These are phyloP conservation scores for Catostomus latipinnis DNA, from an alignment of 2,797 vertebrate species.

Conservation along the genomic window DNA sequence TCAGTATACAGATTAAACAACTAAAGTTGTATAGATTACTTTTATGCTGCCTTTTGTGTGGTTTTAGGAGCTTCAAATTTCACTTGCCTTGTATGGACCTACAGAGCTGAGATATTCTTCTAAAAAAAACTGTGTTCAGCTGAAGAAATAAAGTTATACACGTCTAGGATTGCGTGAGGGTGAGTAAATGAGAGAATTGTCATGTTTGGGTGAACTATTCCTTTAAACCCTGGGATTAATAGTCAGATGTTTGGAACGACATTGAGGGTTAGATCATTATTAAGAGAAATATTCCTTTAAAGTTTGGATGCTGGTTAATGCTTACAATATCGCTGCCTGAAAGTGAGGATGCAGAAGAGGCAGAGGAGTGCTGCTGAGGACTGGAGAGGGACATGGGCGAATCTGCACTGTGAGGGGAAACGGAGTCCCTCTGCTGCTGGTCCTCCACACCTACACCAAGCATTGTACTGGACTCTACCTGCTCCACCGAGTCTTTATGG, in stretches of 20 bases:
- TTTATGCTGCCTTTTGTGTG: too few species aligned
- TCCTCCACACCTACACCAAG: conserved; percentile 71
- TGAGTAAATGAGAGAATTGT: too few species aligned
- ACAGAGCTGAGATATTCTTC: too few species aligned
- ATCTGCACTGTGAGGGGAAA: conserved; percentile 83
- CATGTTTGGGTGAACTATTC: too few species aligned
- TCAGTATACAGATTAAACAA: too few species aligned
- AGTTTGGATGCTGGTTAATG: not conserved
- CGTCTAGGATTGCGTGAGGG: too few species aligned
- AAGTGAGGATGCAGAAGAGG: conserved; percentile 91
- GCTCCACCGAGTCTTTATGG: conserved; percentile 63
- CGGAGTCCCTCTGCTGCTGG: conserved; percentile 83
- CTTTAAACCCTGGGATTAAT: too few species aligned
- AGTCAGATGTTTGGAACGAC: not conserved
- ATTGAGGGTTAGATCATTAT: not conserved
- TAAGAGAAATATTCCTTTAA: not conserved
- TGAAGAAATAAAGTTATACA: too few species aligned
- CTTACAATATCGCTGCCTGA: conserved; percentile 96
- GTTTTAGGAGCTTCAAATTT: too few species aligned
- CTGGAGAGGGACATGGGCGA: conserved; percentile 88
- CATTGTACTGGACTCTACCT: conserved; percentile 66
- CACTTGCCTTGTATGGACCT: too few species aligned
- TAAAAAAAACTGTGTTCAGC: too few species aligned
- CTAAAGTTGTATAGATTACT: too few species aligned
- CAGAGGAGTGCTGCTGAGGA: conserved; percentile 89